These are phyloP conservation scores for Schizaphis graminum DNA, from an alignment of 2,888 invertebrate species.

Conservation along the genomic window DNA sequence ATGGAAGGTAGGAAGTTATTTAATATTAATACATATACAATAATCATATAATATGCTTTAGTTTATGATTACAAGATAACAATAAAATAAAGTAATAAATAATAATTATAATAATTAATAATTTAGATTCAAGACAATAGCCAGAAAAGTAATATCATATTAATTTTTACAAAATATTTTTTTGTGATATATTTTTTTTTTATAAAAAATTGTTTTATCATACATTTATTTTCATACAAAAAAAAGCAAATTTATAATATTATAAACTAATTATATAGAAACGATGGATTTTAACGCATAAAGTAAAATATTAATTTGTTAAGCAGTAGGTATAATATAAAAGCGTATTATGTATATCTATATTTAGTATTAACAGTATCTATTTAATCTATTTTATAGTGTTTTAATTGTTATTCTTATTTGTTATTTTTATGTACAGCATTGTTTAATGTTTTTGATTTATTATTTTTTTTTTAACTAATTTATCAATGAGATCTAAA, in stretches of 20 bases:
- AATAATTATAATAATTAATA: background rate
- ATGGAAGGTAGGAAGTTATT: background rate
- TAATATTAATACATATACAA: background rate
- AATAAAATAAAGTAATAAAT: background rate
- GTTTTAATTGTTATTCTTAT: background rate
- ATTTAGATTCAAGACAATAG: background rate
- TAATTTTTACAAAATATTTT: no score
- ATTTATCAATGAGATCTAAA: background rate
- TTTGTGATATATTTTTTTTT: no score
- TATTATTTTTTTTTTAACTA: background rate
- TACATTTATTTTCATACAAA: background rate
- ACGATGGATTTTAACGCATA: background rate
- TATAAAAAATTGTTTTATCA: no score
- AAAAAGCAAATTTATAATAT: background rate
- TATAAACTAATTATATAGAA: background rate
- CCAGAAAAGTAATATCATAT: background rate
- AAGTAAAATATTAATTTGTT: background rate
- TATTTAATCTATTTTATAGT: background rate
- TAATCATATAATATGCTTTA: background rate
- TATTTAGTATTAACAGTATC: background rate
- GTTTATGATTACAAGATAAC: background rate
- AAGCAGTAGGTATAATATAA: background rate
- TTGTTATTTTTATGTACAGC: no score
- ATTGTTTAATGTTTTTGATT: background rate
- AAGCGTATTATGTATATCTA: background rate